Evolutionary conservation across 2,113 vertebrate genomes (phyloP).

Genomic region (Theropithecus gelada): DNA sequence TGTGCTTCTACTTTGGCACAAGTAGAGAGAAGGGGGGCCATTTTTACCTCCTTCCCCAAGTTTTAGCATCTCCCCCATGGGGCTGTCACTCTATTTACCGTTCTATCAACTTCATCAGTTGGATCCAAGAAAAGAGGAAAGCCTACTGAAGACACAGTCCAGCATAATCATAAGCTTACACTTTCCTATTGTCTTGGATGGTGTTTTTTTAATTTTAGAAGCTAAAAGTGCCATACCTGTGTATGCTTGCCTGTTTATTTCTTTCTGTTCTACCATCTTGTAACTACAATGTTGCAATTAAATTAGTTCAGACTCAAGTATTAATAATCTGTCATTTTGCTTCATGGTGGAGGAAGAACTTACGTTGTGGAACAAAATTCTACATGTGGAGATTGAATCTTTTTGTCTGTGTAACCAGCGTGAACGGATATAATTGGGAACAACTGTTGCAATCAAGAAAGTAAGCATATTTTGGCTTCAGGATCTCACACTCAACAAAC

Average conservation of each 20-base stretch:
- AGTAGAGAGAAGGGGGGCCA: too few species aligned
- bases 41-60: background rate
- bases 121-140: background rate
- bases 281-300: background rate
- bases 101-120: background rate
- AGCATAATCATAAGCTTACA: background rate
- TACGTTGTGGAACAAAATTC: background rate
- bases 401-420: background rate
- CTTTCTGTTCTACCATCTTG: background rate
- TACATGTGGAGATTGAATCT: background rate
- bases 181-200: background rate
- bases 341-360: background rate
- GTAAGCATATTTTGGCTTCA: background rate
- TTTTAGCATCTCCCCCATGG: background rate
- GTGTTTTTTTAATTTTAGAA: background rate
- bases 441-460: background rate
- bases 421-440: background rate
- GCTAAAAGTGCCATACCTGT: background rate
- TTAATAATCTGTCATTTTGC: background rate
- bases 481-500: background rate
- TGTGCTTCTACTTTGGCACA: background rate
- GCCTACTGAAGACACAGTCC: background rate
- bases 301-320: background rate
- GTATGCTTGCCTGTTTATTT: background rate
- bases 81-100: background rate